phyloP scores from a whole-genome alignment of 2,888 invertebrate species.

The Troides oblongomaculatus region DNA sequence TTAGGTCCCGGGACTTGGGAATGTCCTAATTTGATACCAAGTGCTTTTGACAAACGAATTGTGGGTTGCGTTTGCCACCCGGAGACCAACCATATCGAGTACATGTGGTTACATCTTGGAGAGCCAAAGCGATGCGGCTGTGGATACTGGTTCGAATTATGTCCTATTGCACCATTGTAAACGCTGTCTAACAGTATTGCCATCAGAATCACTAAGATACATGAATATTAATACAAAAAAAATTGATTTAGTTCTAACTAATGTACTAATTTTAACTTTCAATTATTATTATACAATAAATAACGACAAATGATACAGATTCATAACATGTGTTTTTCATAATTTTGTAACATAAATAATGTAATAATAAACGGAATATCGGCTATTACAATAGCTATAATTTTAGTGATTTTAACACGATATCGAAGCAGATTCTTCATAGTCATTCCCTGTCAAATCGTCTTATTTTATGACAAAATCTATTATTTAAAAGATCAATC shows the following conservation, averaged over 20 bases:
- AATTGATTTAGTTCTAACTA: background rate
- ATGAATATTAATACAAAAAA: background rate
- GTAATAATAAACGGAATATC: too few species aligned
- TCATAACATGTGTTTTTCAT: too few species aligned
- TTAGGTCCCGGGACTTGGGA: conserved; percentile 83
- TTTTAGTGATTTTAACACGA: too few species aligned
- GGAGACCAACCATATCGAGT: conserved; percentile 56
- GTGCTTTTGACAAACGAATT: conserved; percentile 82
- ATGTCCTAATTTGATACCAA: conserved; percentile 87
- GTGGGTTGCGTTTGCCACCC: conserved; percentile 88
- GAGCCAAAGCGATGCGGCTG: conserved; percentile 68
- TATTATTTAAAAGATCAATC: too few species aligned
- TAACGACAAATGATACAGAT: too few species aligned
- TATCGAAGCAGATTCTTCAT: too few species aligned
- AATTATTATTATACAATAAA: too few species aligned
- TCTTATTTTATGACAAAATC: too few species aligned
- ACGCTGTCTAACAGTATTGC: background rate
- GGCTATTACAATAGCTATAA: too few species aligned
- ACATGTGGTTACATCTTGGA: conserved; percentile 63
- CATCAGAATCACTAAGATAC: background rate
- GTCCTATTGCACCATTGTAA: conserved; percentile 58
- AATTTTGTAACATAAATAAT: too few species aligned
- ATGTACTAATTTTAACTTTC: too few species aligned
- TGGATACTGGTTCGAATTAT: conserved; percentile 71
- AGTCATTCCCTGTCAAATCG: too few species aligned